A percentile compares a stretch with the other conserved stretches of the same genome.
Evolutionary conservation across 2,113 vertebrate species (phyloP).

Genomic region (Dendropsophus ebraccatus): DNA sequence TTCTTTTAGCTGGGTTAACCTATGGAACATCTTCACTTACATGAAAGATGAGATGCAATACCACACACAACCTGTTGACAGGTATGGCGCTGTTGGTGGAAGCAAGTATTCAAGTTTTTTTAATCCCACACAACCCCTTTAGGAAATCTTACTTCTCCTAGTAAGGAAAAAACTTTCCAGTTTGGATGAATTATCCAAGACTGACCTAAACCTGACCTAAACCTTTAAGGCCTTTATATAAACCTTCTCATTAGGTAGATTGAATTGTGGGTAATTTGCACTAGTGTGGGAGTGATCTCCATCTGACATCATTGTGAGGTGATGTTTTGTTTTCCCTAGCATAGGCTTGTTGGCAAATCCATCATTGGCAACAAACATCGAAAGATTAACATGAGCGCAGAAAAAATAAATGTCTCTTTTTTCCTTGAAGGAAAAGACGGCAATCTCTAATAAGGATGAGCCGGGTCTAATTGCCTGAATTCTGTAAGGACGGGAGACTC

Average conservation of each 20-base stretch:
- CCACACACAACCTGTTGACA: too few relatives aligned
- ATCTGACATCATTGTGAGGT: slow-evolving; percentile 20
- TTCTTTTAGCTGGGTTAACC: too few relatives aligned
- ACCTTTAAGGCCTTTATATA: not conserved
- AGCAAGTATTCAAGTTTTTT: too few relatives aligned
- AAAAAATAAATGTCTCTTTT: slow-evolving; percentile 61
- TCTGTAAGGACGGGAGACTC: slow-evolving; percentile 64
- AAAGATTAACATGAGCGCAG: slow-evolving; percentile 61
- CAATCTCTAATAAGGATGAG: not conserved
- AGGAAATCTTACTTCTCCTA: not conserved
- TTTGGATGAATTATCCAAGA: not conserved
- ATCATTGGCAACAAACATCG: slow-evolving; percentile 60
- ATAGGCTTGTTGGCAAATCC: slow-evolving; percentile 32
- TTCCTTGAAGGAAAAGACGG: slow-evolving; percentile 42
- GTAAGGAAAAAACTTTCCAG: too few relatives aligned
- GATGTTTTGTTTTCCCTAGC: slow-evolving; percentile 7
- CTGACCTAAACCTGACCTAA: not conserved
- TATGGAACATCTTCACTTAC: too few relatives aligned
- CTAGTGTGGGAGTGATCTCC: not conserved
- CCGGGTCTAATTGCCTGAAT: slow-evolving; percentile 20
- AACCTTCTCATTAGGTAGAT: not conserved
- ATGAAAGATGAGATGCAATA: too few relatives aligned
- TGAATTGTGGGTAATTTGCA: not conserved
- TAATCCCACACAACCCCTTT: not conserved
- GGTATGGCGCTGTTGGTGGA: too few relatives aligned